Conservation (phyloP, 2,113 vertebrate species). For the Desmodus rotundus region DNA sequence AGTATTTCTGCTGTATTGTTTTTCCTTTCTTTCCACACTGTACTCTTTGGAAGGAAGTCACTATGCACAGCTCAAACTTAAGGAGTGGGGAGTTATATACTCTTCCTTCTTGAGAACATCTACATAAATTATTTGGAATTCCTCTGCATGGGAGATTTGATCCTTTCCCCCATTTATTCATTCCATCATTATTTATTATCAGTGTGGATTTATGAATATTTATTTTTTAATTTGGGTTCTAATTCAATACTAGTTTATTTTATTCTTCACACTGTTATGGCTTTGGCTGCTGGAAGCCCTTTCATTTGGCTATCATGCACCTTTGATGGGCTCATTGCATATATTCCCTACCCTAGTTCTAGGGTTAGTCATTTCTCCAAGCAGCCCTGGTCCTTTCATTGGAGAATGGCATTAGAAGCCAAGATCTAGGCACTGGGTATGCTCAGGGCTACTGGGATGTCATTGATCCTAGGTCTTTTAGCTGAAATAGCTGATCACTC, state of each 20-base stretch:
- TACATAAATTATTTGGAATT: neutral
- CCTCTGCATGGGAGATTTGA: neutral
- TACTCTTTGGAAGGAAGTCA: neutral
- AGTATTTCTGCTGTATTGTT: neutral
- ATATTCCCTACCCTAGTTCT: neutral
- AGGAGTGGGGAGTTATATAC: neutral
- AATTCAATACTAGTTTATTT: neutral
- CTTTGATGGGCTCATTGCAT: neutral
- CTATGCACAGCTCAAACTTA: neutral
- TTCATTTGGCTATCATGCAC: neutral
- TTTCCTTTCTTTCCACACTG: neutral
- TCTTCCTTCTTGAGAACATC: neutral
- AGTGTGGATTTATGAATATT: neutral
- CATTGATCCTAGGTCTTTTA: neutral
- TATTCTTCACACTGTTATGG: neutral
- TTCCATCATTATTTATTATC: neutral
- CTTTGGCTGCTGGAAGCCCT: neutral
- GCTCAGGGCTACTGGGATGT: neutral
- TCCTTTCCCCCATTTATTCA: neutral
- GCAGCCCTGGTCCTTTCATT: neutral
- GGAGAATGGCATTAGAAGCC: neutral
- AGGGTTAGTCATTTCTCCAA: neutral
- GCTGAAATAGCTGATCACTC: neutral
- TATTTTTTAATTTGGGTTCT: neutral
- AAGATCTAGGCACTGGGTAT: neutral